Base-by-base conservation (phyloP, 2,888 invertebrate species). In the Oligia fasciuncula region DNA sequence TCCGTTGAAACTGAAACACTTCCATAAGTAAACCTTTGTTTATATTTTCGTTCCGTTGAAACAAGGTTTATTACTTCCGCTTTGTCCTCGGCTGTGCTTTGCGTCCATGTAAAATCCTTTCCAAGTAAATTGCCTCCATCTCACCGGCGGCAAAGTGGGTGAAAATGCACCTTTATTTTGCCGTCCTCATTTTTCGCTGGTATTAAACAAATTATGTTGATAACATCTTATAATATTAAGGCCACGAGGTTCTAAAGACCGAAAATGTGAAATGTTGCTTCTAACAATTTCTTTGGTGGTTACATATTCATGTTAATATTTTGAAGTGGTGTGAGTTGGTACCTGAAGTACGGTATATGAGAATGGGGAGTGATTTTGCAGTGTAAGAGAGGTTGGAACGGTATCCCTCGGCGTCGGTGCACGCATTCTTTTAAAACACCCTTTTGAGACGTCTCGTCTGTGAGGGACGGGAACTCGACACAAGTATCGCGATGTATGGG, bases 361-460 rank as follows among this genome's bases (percentile, higher is more conserved):
- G 90, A 93, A 91, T 90, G 86, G 91, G 91, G 92, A 93, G 93
- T 92, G 91, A 94, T 93, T 93, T 92, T 92, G 90, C 90, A 93
- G 91, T 91, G 90, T 76, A 57, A 66, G 90, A 90, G 92, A 92
- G 91, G 92, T 91, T 90, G 90, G 91, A 90, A 91, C 88, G 85
- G 91, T 92, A 88, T 91, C 93, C 93, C 94, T 92, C 89, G 89
- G 88, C 89, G 91, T 91, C 91, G 88, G 87, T 91, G 93, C 92
- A 92, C 93, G 92, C 93, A 93, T 94, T 95, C 94, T 95, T 93
- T 92, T 92, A 93, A 93, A 95, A 94, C 93, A 93, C 94, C 94
- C 95, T 94, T 95, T 95, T 93, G 95, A 95, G 95, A 95, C 93
- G 94, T 94, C 93, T 94, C 92, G 90, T 88, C 92, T 93, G 92